Base-by-base conservation (phyloP, 2,888 invertebrate species). In the Tromatobia lineatoria region DNA sequence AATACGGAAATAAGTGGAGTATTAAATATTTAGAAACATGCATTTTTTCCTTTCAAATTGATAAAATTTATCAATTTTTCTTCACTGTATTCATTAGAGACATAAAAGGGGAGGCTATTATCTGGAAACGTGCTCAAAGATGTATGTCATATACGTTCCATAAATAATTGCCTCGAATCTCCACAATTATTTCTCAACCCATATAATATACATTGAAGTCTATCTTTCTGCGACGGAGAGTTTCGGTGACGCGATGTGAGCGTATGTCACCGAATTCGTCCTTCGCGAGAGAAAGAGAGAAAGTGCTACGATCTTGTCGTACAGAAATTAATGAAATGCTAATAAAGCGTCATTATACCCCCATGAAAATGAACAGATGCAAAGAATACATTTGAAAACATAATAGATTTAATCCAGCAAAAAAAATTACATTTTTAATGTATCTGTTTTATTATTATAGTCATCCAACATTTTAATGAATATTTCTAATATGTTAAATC, bases 221-320 rank as follows among this genome's bases (percentile, higher is more conserved):
- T 50, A 13, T 47, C 13, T 47, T 23, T 64, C 66, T 57, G 75
- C 81, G 78, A 75, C 29, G 84, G 70, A 75, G 78, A 70, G 74
- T 69, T 70, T 81, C 52, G 74, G 57, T 81, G 81, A 84, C 81
- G 81, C 84, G 74, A 84, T 84, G 81, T 64, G 50, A 81, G 81
- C 81, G 69, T 84, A 78, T 78, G 81, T 81, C 81, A 84, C 57
- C 84, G 70, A 59, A 50, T 75, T 85, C 84, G 75, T 84, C 81
- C 81, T 78, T 82, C 81, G 29, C 34, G 15, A 25, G 18, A 29
- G 23, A 75, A 25, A 75, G 42, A 57, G 20, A 45, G 15, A 23
- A 11, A 59, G n/a, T 50, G 34, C 61, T 74, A 50, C 47, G 29
- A 61, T 45, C 18, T 38, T 15, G 15, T 61, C 61, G 61, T 38